A percentile compares a stretch with the other conserved stretches of the same genome.
Evolutionary conservation across 1,140 invertebrate species (phyloP).

Genomic region (Pararge aegeria): DNA sequence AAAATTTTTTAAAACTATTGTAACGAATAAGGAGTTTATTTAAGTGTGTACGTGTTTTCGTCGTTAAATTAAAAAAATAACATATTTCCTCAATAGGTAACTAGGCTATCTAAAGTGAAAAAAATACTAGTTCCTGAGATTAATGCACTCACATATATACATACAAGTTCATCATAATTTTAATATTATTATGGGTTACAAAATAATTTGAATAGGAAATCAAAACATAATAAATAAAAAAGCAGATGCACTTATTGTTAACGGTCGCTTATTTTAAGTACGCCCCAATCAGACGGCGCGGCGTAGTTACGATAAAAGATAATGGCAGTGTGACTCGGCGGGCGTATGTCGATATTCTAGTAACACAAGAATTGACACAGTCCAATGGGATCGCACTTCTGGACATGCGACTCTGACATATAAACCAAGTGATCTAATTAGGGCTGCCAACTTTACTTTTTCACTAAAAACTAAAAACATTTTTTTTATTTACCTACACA

Average conservation of each 20-base stretch:
- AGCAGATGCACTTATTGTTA: neutral
- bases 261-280: neutral
- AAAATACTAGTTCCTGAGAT: no score
- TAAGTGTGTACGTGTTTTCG: no score
- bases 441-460: neutral
- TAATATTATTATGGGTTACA: no score
- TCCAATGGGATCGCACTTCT: slow-evolving; percentile 66
- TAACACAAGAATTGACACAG: slow-evolving; percentile 80
- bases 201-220: no score
- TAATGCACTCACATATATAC: no score
- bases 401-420: slow-evolving; percentile 43
- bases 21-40: no score
- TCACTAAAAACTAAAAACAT: neutral
- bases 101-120: no score
- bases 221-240: neutral
- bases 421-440: slow-evolving; percentile 48
- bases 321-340: slow-evolving; percentile 71
- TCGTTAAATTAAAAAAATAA: no score
- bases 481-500: no score
- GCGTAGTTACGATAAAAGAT: slow-evolving; percentile 47
- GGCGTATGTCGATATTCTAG: slow-evolving; percentile 80
- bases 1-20: no score
- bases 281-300: neutral
- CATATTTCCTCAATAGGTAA: no score
- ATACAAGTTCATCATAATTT: no score